Conservation (phyloP, 2,888 invertebrate genomes). For the Agrotis exclamationis region DNA sequence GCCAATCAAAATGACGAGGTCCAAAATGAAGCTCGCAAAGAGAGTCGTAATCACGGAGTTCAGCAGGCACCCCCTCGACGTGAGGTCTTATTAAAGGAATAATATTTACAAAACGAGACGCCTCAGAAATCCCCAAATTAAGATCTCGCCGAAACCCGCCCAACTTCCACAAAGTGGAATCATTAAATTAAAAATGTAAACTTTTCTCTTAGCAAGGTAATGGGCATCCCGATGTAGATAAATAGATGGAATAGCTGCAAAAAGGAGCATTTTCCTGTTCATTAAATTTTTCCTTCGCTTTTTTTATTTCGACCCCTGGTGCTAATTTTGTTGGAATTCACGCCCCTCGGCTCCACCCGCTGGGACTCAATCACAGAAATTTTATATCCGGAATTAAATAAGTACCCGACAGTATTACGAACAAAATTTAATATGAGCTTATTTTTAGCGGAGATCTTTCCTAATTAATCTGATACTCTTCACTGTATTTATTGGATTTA, state of each 20-base stretch:
- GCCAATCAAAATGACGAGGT: conserved; percentile 91
- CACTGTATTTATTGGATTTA: conserved; percentile 69
- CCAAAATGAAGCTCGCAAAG: conserved; percentile 90
- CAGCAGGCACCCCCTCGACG: conserved; percentile 89
- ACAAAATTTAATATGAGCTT: conserved; percentile 89
- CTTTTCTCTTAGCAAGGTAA: conserved; percentile 92
- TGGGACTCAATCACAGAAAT: conserved; percentile 91
- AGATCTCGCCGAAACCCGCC: conserved; percentile 91
- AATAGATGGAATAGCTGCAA: conserved; percentile 92
- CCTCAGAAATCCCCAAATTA: conserved; percentile 92
- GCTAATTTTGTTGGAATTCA: conserved; percentile 92
- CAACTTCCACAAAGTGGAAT: conserved; percentile 92
- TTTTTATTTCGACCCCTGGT: conserved; percentile 91
- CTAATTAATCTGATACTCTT: conserved; percentile 82
- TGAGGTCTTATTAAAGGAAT: conserved; percentile 92
- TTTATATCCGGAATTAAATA: conserved; percentile 92
- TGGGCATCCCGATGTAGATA: conserved; percentile 92
- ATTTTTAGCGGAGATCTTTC: conserved; percentile 84
- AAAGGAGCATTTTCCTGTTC: conserved; percentile 92
- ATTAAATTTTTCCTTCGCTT: conserved; percentile 92
- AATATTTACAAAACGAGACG: conserved; percentile 92
- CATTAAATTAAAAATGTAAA: conserved; percentile 92
- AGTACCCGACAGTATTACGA: conserved; percentile 89
- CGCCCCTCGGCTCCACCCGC: conserved; percentile 90
- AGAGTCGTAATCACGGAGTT: conserved; percentile 91